Evolutionary conservation across 2,797 vertebrate species (phyloP).

Genomic region (Urosaurus nigricauda): DNA sequence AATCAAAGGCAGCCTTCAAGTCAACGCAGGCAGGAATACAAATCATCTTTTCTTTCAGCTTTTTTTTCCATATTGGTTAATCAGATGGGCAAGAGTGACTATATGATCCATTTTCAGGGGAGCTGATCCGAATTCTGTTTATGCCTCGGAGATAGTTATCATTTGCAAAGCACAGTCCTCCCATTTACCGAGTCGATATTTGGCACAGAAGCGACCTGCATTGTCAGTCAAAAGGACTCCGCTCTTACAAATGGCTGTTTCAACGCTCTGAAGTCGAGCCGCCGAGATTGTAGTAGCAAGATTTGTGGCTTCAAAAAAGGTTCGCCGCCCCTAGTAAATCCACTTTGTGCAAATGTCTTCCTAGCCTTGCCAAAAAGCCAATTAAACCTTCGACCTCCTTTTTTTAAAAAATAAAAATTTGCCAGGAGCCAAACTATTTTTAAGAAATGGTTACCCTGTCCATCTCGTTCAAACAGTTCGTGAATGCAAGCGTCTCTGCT

Average conservation of each 20-base stretch:
- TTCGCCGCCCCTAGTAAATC: neutral
- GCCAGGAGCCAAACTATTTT: neutral
- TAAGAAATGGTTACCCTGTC: too few relatives aligned
- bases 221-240: neutral
- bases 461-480: too few relatives aligned
- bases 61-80: neutral
- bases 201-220: neutral
- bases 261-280: neutral
- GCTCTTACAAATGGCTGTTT: neutral
- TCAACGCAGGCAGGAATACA: neutral
- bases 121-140: neutral
- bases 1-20: conserved; percentile 13
- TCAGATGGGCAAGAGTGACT: neutral
- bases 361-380: neutral
- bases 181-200: neutral
- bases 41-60: neutral
- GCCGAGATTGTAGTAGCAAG: neutral
- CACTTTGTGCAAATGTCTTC: neutral
- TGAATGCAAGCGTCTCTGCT: too few relatives aligned
- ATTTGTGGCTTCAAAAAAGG: neutral
- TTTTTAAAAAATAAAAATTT: neutral
- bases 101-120: conserved; percentile 14
- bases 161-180: neutral
- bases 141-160: neutral
- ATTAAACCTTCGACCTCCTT: neutral